Evolutionary conservation across 1,140 invertebrate species (phyloP), one percentile per base, ranked within the genome.

Genomic region (Dinoponera quadriceps): DNA sequence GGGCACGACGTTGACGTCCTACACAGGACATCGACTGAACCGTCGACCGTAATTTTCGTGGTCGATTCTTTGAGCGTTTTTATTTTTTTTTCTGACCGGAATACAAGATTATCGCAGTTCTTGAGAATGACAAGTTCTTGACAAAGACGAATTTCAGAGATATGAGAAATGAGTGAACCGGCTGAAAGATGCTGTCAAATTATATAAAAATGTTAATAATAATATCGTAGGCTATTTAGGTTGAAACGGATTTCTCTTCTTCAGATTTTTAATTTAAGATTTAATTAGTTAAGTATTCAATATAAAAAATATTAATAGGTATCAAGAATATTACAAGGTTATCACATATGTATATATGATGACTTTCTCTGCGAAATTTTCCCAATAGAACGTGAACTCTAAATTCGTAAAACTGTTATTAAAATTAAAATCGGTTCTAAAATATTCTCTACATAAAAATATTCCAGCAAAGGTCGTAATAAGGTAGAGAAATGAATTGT

Each of bases 321-420:
- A n/a, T n/a, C n/a, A 18, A 5, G 1, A n/a, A 33, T 49, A 44
- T 60, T 62, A 51, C 63, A 22, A 51, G 22, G 1, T 38, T 22
- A 11, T 2, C 3, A 25, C 22, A n/a, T n/a, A n/a, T n/a, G n/a
- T n/a, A n/a, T 4, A 33, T 9, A 11, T 9, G 38, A 63, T 20
- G 9, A 55, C 27, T 22, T 73, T 44, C 22, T 22, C 11, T 11
- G 4, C 9, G 27, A 33, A 38, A n/a, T 59, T n/a, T 59, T 25
- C n/a, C 13, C 13, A n/a, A 4, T 2, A 16, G 33, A 65, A 3
- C 22, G 14, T 49, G 16, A 27, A 29, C n/a, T 65, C 5, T 22
- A 65, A 69, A 78, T 78, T 78, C 3, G 18, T 18, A 38, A 25
- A 18, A 51, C 22, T 2, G 44, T 65, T 66, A 66, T 69, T 78